Conservation (phyloP, 1,140 invertebrate genomes). For the Drosophila oshimai region DNA sequence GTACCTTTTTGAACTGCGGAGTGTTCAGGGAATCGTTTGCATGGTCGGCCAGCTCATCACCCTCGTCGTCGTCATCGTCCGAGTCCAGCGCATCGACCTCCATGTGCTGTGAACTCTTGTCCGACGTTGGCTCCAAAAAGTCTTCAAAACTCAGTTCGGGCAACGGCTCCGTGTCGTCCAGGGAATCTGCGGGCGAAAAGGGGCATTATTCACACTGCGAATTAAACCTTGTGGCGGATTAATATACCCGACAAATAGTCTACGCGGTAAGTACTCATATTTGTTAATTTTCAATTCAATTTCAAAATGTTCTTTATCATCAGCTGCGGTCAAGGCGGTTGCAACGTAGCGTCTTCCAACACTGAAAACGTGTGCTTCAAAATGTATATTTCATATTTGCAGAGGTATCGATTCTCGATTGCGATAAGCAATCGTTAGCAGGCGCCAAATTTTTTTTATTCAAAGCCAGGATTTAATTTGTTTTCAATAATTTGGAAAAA, state of each 20-base stretch:
- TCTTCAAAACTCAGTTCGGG: slow-evolving; percentile 72
- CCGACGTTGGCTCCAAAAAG: slow-evolving; percentile 57
- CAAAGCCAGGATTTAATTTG: neutral
- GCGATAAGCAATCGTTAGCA: neutral
- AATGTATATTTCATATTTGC: neutral
- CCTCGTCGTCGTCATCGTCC: slow-evolving; percentile 11
- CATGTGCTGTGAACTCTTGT: slow-evolving; percentile 44
- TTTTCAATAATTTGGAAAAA: neutral
- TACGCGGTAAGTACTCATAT: slow-evolving; percentile 39
- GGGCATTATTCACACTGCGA: neutral
- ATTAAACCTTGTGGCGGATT: neutral
- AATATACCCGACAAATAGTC: slow-evolving; percentile 35
- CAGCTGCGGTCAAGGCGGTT: slow-evolving; percentile 49
- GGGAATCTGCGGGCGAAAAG: slow-evolving; percentile 32
- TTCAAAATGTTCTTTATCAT: slow-evolving; percentile 61
- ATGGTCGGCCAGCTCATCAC: neutral
- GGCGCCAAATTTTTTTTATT: neutral
- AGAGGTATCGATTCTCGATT: neutral
- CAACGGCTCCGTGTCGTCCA: slow-evolving; percentile 62
- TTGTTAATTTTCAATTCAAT: slow-evolving; percentile 58
- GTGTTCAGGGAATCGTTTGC: slow-evolving; percentile 66
- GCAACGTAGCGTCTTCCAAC: slow-evolving; percentile 14
- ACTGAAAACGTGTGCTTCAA: neutral
- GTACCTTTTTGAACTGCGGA: slow-evolving; percentile 57
- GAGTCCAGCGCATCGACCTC: slow-evolving; percentile 24